Evolutionary conservation across 23 tunicate species (phyloP).

Genomic region (Phallusia fumigata): DNA sequence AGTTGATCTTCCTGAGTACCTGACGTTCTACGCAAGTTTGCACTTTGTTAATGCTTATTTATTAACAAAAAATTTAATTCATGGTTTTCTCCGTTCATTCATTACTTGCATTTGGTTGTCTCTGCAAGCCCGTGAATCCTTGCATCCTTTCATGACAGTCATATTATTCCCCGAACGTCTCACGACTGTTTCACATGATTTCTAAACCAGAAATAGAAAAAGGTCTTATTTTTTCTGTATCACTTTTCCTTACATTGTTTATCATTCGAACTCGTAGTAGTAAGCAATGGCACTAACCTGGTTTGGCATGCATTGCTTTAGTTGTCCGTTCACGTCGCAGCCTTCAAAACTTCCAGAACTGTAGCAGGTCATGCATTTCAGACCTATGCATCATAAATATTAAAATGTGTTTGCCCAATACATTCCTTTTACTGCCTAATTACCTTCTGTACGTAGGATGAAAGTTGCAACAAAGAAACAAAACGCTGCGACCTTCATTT

Average conservation of each 20-base stretch:
- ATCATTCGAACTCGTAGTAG: no score
- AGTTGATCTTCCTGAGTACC: neutral
- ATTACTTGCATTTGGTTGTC: neutral
- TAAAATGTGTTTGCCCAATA: neutral
- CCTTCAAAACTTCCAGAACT: neutral
- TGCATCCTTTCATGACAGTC: neutral
- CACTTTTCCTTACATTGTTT: neutral
- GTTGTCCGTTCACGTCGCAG: neutral
- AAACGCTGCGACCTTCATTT: no score
- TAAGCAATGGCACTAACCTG: neutral
- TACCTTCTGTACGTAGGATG: no score
- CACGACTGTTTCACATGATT: constrained; percentile 7
- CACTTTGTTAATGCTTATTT: neutral
- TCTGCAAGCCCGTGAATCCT: neutral
- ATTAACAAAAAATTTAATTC: no score
- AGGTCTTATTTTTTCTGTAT: neutral
- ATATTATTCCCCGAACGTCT: neutral
- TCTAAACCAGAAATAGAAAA: neutral
- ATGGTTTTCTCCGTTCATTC: neutral
- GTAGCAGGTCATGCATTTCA: neutral
- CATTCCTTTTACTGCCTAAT: no score
- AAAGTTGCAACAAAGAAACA: no score
- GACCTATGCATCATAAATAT: neutral
- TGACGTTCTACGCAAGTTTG: neutral
- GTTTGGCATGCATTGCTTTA: neutral